Base-by-base conservation (phyloP, 2,797 vertebrate genomes). In the Anableps anableps region DNA sequence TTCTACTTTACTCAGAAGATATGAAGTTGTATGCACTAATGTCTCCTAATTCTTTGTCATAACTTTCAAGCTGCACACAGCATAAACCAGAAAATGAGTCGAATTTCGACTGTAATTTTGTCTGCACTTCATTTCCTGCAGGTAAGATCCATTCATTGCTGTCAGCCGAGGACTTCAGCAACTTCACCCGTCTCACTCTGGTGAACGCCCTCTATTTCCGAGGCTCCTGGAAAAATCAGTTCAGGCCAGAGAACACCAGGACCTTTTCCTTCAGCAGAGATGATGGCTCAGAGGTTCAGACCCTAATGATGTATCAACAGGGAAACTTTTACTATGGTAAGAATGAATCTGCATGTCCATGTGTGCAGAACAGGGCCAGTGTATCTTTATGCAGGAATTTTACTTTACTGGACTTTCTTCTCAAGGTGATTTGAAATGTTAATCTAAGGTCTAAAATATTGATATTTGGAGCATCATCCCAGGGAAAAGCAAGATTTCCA, bases 301-400 rank as follows among this genome's bases (percentile, higher is more conserved):
- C 98, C 58, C 97, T 97, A 58, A 99, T 99, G 99, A 99, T 99
- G 99, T 99, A 99, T 94, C 99, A 99, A 77, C 98, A 98, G 92
- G 99, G 98, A 90, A 98, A 99, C 89, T 99, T 99, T 95, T 99
- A 97, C 95, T 99, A 99, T 0, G 98, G 98, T 99, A 87, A 84
- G 95, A 55, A 50, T 47, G 70, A 36, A 19, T 48, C 31, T 76
- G 26, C 78, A 51, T 60, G 74, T 50, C 34, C 41, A 23, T 66
- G 19, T 74, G 41, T 76, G 51, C 62, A 62, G 45, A 74, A 53
- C 43, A 66, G 14, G 64, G 73, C 55, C 58, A 55, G 17, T 74
- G 76, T 31, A 50, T 73, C 19, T 80, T 80, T 85, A 60, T 81
- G 36, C 14, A 10, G 31, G 84, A 72, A 45, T 34, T 29, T 76